A percentile compares a stretch with the other conserved stretches of the same genome.
Evolutionary conservation across 2,113 vertebrate genomes (phyloP).

Genomic region (Thinocorus orbignyianus): DNA sequence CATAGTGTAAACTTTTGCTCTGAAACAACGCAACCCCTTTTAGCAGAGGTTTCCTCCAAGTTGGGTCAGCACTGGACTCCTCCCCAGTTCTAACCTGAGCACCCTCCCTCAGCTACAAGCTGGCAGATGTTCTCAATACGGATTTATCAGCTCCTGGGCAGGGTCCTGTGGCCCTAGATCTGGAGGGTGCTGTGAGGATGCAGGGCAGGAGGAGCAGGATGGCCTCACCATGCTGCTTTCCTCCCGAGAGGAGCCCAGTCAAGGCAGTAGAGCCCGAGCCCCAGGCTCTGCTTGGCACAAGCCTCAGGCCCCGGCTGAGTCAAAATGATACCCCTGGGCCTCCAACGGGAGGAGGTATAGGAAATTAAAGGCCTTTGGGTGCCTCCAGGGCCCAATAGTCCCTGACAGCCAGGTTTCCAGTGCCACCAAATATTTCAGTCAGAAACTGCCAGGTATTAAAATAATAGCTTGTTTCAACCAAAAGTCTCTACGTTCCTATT

Average conservation of each 20-base stretch:
- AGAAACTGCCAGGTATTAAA: background rate
- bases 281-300: rapidly evolving
- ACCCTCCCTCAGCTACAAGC: rapidly evolving
- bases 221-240: rapidly evolving
- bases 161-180: no score
- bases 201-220: background rate
- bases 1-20: background rate
- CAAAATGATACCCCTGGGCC: rapidly evolving
- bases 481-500: rapidly evolving
- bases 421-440: rapidly evolving
- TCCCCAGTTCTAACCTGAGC: rapidly evolving
- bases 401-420: background rate
- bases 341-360: background rate
- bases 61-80: background rate
- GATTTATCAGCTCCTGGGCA: rapidly evolving
- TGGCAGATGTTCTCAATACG: background rate
- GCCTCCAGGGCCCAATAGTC: rapidly evolving
- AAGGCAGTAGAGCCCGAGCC: background rate
- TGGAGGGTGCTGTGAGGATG: rapidly evolving
- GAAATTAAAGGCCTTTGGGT: background rate
- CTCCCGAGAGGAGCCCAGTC: background rate
- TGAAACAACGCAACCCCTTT: background rate
- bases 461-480: background rate
- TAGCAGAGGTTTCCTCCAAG: background rate
- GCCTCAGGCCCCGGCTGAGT: background rate